These are phyloP conservation scores for Cyclargus thomasi DNA, from an alignment of 1,140 invertebrate species.

Conservation along the genomic window DNA sequence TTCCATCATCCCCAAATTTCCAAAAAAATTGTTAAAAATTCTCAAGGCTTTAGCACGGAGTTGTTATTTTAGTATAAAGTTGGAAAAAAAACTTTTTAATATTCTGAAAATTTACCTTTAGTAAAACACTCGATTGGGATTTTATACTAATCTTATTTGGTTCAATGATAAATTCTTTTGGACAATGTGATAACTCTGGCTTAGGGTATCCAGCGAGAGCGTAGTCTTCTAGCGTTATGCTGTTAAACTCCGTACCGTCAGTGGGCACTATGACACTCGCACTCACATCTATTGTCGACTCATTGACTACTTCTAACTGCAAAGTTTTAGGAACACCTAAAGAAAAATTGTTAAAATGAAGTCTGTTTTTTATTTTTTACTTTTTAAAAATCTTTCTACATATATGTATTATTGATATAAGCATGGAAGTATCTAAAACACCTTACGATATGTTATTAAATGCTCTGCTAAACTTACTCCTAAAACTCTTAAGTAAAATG, in stretches of 20 bases:
- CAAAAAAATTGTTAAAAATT: too few relatives aligned
- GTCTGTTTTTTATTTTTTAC: background rate
- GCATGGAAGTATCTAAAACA: too few relatives aligned
- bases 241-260: slow-evolving; percentile 61
- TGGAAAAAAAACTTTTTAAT: too few relatives aligned
- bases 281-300: slow-evolving; percentile 50
- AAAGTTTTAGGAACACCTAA: slow-evolving; percentile 59
- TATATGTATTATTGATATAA: background rate
- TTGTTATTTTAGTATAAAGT: too few relatives aligned
- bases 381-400: too few relatives aligned
- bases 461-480: too few relatives aligned
- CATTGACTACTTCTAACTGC: slow-evolving; percentile 58
- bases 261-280: slow-evolving; percentile 57
- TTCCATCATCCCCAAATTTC: too few relatives aligned
- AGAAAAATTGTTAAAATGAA: slow-evolving; percentile 11
- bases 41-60: too few relatives aligned
- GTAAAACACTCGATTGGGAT: slow-evolving; percentile 44
- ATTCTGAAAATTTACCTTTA: slow-evolving; percentile 36
- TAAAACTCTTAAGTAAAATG: too few relatives aligned
- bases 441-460: too few relatives aligned
- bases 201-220: slow-evolving; percentile 48
- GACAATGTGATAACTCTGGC: slow-evolving; percentile 53
- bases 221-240: slow-evolving; percentile 54
- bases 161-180: slow-evolving; percentile 55
- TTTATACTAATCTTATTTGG: slow-evolving; percentile 51